Base-by-base conservation (phyloP, 2,797 vertebrate genomes). In the Philypnodon macrostomus region DNA sequence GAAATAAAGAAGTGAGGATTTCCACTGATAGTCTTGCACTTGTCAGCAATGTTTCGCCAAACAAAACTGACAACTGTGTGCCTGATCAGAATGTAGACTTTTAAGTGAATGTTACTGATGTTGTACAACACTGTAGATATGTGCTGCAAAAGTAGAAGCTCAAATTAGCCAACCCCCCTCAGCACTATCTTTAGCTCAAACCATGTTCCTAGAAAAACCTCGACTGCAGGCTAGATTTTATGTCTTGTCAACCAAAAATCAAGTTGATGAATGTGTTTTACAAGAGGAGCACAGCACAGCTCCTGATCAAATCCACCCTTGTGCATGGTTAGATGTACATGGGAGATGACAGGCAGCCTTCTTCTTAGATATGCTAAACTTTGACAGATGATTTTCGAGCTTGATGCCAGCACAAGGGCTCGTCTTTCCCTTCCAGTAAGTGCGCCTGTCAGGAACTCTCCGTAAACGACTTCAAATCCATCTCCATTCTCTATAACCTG, bases 1-100 rank as follows among this genome's bases (percentile, higher is more conserved):
- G 87, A 87, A 88, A 88, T 77, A 88, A 89, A 90, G 79, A 92
- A 90, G 77, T 80, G 78, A 83, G 93, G 89, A 91, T 94, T 91
- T 93, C 80, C 83, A 85, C 79, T 65, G 86, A 89, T 93, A 92
- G 81, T 80, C 84, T 76, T 81, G 83, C 54, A 84, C 84, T 85
- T 85, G 75, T 88, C 84, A 75, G 85, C 73, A 57, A 50, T 62
- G 66, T 66, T 77, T 59, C 59, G 49, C 62, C 67, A 73, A 70
- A 63, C 51, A 67, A 59, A 76, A 70, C 74, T 0, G 50, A 73
- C 77, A 69, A 70, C 73, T 63, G 39, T 21, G 46, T 47, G 50
- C 58, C 16, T 2, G 58, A 41, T 49, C 10, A 52, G 67, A n/a
- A n/a, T 58, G 34, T 16, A 36, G 54, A 35, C 47, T 29, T 29